Conservation (phyloP, 2,888 invertebrate genomes). For the Lutraria lutraria region DNA sequence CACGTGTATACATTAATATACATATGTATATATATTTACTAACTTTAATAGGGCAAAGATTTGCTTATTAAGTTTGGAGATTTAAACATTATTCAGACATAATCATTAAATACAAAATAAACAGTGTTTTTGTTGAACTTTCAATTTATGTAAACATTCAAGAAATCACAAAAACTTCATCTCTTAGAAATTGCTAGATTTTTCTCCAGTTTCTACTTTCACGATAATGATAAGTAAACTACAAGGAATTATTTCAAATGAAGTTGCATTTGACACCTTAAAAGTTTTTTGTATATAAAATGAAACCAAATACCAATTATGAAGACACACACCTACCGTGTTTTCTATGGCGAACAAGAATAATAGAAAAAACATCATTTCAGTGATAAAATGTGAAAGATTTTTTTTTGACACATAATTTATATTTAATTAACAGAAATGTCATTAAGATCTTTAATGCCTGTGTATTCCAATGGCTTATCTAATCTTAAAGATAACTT, state of each 20-base stretch:
- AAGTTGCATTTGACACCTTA: neutral
- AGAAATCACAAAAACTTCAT: neutral
- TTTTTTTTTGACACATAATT: neutral
- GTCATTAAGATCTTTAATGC: neutral
- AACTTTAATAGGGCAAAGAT: neutral
- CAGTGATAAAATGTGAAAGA: neutral
- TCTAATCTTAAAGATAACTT: neutral
- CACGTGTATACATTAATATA: constrained; percentile 11
- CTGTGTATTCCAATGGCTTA: neutral
- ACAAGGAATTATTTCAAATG: neutral
- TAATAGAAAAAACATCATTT: neutral
- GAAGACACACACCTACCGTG: neutral
- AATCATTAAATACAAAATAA: neutral
- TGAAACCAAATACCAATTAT: neutral
- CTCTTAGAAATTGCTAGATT: neutral
- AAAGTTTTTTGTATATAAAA: neutral
- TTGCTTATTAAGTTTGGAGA: neutral
- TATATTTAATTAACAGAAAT: neutral
- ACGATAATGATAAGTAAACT: constrained; percentile 1
- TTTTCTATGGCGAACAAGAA: neutral
- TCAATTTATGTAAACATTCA: neutral
- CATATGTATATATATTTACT: constrained; percentile 3
- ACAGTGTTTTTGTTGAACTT: neutral
- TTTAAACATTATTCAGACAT: neutral
- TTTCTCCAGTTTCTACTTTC: neutral